Evolutionary conservation across 2,797 vertebrate genomes (phyloP), one percentile per base, ranked within the genome.

Genomic region (Ptychobarbus kaznakovi): DNA sequence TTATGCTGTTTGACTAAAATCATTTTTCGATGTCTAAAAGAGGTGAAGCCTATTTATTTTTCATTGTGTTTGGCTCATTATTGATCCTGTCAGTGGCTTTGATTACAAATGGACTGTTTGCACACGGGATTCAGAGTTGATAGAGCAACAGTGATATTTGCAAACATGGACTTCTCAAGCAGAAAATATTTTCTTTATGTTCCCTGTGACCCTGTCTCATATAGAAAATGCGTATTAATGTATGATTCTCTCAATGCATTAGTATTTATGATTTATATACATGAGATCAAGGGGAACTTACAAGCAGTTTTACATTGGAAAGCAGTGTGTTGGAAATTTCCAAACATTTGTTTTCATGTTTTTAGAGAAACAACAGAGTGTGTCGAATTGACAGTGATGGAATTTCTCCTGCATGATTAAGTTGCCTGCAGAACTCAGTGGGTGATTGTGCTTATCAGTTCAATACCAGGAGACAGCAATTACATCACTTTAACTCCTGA

Each of bases 21-120:
- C 28, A 1, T 85, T 22, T 86, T 69, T 72, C n/a, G 56, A 81
- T 86, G 61, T 77, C 66, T 44, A 82, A 90, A 80, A 89, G 53
- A 87, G 35, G 78, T 81, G 35, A 7, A 77, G 76, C 85, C 88
- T 87, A 88, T 91, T 91, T 89, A 91, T 91, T 80, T 84, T 83
- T 66, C 77, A 80, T 38, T 81, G 81, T 87, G 85, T 81, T 85
- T 83, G 88, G 88, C 83, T 84, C 74, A 90, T 86, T 86, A 90
- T 85, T 82, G 82, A 91, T 86, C 84, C 61, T 74, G 79, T 80
- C 28, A 68, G 72, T 73, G 74, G 87, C 87, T 84, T 80, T 89
- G 86, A 89, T 90, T 89, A 89, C 87, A 92, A 87, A 88, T 76
- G 70, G 75, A 61, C 80, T 83, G 73, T 80, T 76, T 86, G 84